Evolutionary conservation across 2,113 vertebrate genomes (phyloP), one percentile per base, ranked within the genome.

Genomic region (Rhynchopsitta pachyrhyncha): DNA sequence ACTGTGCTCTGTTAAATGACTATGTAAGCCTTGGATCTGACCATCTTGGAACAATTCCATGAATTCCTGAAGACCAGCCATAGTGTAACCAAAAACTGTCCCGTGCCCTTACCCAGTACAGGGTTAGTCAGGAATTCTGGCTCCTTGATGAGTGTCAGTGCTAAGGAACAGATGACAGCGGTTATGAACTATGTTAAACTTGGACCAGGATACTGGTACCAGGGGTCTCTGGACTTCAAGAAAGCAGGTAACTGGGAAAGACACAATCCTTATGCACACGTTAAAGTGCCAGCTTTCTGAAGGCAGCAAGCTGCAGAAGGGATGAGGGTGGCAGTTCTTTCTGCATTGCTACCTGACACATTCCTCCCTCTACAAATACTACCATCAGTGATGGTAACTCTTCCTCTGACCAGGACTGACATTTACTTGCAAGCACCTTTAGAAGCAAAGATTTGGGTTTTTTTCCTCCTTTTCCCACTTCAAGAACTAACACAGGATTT

Each of bases 121-220:
- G 33, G 14, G 41, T 39, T 47, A 46, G 44, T 20, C 22, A 24
- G 53, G 67, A 73, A 20, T 49, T 91, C 77, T 78, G 68, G 64
- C 37, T 64, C 42, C 42, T 22, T 22, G 50, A 11, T 0, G 10
- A 0, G 1, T 5, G 25, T 28, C 49, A 81, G 50, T 41, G 50
- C 41, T 66, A 46, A 77, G 60, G 46, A 70, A 29, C 3, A 22
- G 41, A 13, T 11, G 22, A 63, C 44, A 87, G 73, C 20, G 60
- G 60, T 19, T 8, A 35, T 0, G 13, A 75, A 31, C 44, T 49
- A 14, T 1, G n/a, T 71, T 78, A 13, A 68, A 63, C 55, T 12
- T 33, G 37, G 39, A 79, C 9, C 49, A 71, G 27, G 15, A 82
- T 27, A 37, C 9, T 5, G 46, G 28, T 44, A 67, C 41, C 25